Base-by-base conservation (phyloP, 2,113 vertebrate genomes). In the Plectropomus leopardus region DNA sequence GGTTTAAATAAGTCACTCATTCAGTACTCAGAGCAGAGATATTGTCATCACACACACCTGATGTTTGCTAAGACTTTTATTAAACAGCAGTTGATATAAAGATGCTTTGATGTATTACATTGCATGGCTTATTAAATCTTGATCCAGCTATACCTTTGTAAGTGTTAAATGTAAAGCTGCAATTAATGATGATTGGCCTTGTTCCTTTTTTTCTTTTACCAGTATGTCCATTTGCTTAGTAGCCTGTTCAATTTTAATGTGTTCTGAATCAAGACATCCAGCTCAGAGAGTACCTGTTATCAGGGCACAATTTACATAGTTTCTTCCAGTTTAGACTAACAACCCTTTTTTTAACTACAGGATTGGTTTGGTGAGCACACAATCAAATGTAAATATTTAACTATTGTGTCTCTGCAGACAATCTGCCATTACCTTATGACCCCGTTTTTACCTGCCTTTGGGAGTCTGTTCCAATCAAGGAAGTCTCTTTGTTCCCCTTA, bases 381-480 rank as follows among this genome's bases (percentile, higher is more conserved):
- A 74, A 21, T 11, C 1, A 47, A 48, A 30, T 76, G 76, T 76
- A 28, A 88, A 83, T 85, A 57, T 76, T 77, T 61, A 59, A 76
- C 15, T 19, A 24, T 16, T 19, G 50, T 44, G 42, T 55, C 64
- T 16, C 44, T 64, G 28, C 15, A 23, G 30, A 58, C 28, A 44
- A 57, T 80, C 17, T 65, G 64, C 72, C n/a, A 13, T n/a, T 57
- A 80, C 30, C 23, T 61, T 53, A 51, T 64, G 45, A 60, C 51
- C 61, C 26, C 28, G 59, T 54, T 42, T 13, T 73, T 53, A 7
- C 48, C 60, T 65, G 59, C 26, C 19, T 30, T 60, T 51, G 7
- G 17, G 26, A 28, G 30, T 32, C 24, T 51, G 0, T 51, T 74
- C 7, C 34, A 36, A 0, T 73, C 7, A 61, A 72, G 36, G 60